Percentiles rank a stretch among this genome's conserved stretches.
Conservation (phyloP, 2,888 invertebrate species). For the Caenorhabditis sp. region DNA sequence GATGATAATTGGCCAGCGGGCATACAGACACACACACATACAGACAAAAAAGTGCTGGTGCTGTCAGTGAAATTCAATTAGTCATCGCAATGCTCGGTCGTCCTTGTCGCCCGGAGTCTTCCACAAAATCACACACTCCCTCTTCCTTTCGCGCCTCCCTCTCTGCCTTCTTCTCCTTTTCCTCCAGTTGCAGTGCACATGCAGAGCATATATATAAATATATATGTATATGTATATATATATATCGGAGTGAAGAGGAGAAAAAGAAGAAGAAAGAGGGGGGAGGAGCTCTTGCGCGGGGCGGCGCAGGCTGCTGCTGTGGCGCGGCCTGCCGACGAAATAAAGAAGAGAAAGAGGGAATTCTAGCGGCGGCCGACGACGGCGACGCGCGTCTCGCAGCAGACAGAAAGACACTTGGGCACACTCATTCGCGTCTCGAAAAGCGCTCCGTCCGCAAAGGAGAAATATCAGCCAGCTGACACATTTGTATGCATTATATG, state of each 20-base stretch:
- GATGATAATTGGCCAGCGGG: slow-evolving; percentile 15
- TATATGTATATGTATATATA: slow-evolving; percentile 19
- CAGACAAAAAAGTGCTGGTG: slow-evolving; percentile 23
- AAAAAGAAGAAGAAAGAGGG: slow-evolving; percentile 16
- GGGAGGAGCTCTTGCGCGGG: slow-evolving; percentile 39
- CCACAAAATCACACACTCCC: slow-evolving; percentile 20
- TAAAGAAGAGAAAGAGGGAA: slow-evolving; percentile 43
- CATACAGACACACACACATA: not conserved
- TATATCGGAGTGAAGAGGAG: slow-evolving; percentile 40
- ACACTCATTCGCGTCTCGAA: slow-evolving; percentile 37
- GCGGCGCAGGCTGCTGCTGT: slow-evolving; percentile 32
- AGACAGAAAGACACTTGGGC: slow-evolving; percentile 21
- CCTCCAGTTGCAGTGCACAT: slow-evolving; percentile 31
- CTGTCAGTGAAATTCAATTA: slow-evolving; percentile 45
- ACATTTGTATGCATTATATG: slow-evolving; percentile 65
- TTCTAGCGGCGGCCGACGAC: slow-evolving; percentile 27
- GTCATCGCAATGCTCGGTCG: slow-evolving; percentile 11
- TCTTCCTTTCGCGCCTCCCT: not conserved
- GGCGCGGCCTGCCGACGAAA: slow-evolving; percentile 36
- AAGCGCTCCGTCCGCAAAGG: slow-evolving; percentile 46
- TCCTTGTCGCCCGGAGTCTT: slow-evolving; percentile 6
- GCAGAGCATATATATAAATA: slow-evolving; percentile 20
- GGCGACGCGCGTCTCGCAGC: slow-evolving; percentile 22
- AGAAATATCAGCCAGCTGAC: slow-evolving; percentile 54
- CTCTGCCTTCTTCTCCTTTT: slow-evolving; percentile 7